Base-by-base conservation (phyloP, 2,888 invertebrate species). In the Eucera pruinosa region DNA sequence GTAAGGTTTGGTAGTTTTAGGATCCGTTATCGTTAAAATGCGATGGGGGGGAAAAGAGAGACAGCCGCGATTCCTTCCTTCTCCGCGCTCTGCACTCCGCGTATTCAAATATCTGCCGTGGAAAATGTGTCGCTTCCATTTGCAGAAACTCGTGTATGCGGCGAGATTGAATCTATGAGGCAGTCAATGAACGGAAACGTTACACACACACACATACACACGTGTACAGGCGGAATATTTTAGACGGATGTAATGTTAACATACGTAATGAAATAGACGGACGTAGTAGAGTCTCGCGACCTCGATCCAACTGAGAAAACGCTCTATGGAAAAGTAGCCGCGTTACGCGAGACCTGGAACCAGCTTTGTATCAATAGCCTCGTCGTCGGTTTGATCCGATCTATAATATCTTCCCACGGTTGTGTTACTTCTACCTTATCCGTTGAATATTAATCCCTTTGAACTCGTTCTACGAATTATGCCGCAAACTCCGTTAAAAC, bases 391-490 rank as follows among this genome's bases (percentile, higher is more conserved):
- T 62, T 13, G 48, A 62, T 62, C 48, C 13, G 48, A 62, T 62
- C 48, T 39, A n/a, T 25, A 13, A n/a, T n/a, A n/a, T n/a, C n/a
- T n/a, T n/a, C n/a, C 36, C 36, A 25, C 25, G 36, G 45, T 43
- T n/a, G n/a, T 48, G 3, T 33, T 33, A 52, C 7, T 4, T 43
- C 27, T 13, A 27, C 0, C 9, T 43, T 41, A 23, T 11, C 61
- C 3, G 33, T n/a, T 61, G 36, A 61, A 61, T 61, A 48, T 61
- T 47, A 47, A 61, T n/a, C n/a, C n/a, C n/a, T n/a, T n/a, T n/a
- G n/a, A n/a, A n/a, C n/a, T n/a, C n/a, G n/a, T n/a, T n/a, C n/a
- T n/a, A n/a, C n/a, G n/a, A n/a, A n/a, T n/a, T n/a, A n/a, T n/a
- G n/a, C n/a, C n/a, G n/a, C n/a, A n/a, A n/a, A n/a, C n/a, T n/a